A percentile compares a stretch with the other conserved stretches of the same genome.
These are phyloP conservation scores for Chaetodon trifasciatus DNA, from an alignment of 2,797 vertebrate species.

Conservation along the genomic window DNA sequence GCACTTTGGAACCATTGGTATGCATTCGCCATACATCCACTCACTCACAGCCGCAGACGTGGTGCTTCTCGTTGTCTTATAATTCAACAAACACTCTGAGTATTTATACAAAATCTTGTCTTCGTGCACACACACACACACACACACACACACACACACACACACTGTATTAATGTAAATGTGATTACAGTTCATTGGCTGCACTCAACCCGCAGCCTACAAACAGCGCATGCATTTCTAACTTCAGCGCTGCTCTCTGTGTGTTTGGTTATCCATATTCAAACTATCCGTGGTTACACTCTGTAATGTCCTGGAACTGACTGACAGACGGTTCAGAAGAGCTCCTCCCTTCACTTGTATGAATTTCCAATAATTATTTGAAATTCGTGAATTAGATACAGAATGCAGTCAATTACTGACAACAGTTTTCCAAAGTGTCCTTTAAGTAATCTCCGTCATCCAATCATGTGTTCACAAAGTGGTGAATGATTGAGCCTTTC, in stretches of 20 bases:
- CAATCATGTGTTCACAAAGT: too few species aligned
- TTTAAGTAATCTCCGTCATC: too few species aligned
- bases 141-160: background rate
- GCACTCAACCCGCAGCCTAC: background rate
- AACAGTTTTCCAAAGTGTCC: too few species aligned
- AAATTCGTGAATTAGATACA: background rate
- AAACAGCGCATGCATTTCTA: background rate
- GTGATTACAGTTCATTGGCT: background rate
- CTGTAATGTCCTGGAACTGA: background rate
- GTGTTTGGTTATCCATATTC: background rate
- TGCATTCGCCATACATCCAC: slow-evolving; percentile 27
- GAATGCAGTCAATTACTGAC: too few species aligned
- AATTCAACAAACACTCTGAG: background rate
- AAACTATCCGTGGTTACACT: background rate
- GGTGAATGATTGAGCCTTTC: too few species aligned
- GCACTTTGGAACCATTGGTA: slow-evolving; percentile 96
- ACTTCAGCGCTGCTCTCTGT: background rate
- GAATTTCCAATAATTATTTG: background rate
- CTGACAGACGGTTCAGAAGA: background rate
- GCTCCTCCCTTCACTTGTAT: background rate
- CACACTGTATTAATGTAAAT: background rate
- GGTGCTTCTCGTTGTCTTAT: background rate
- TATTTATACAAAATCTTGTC: background rate
- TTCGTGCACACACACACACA: background rate
- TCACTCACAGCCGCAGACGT: background rate